phyloP scores from a whole-genome alignment of 2,888 invertebrate species.

The Nomada lathburiana region DNA sequence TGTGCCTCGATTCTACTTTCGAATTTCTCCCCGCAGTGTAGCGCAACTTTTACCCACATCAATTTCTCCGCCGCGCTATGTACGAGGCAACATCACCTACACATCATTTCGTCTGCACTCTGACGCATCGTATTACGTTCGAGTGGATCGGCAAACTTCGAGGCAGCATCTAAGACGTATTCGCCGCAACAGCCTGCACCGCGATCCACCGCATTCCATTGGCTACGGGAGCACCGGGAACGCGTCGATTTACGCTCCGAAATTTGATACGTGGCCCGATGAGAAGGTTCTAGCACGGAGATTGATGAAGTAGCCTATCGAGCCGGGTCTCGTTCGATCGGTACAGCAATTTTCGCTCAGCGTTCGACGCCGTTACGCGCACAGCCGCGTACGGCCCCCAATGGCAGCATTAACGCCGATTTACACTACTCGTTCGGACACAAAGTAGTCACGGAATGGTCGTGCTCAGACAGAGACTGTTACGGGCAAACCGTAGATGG shows the following conservation, averaged over 20 bases:
- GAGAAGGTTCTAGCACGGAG: neutral
- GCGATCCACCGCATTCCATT: slow-evolving; percentile 19
- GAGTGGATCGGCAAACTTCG: slow-evolving; percentile 22
- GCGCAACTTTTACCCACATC: neutral
- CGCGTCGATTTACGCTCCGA: slow-evolving; percentile 21
- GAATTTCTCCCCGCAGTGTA: neutral
- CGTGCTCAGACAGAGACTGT: too few relatives aligned
- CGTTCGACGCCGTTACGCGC: slow-evolving; percentile 22
- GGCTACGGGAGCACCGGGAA: neutral
- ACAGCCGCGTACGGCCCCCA: slow-evolving; percentile 5
- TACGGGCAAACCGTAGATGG: too few relatives aligned
- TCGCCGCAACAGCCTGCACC: slow-evolving; percentile 7
- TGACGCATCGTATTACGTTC: slow-evolving; percentile 4
- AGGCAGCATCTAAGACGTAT: slow-evolving; percentile 7
- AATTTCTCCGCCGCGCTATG: neutral
- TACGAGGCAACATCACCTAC: neutral
- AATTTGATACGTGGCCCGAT: slow-evolving; percentile 10
- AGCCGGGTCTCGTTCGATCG: slow-evolving; percentile 24
- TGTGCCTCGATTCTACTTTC: neutral
- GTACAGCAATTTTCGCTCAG: slow-evolving; percentile 14
- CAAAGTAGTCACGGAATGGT: too few relatives aligned
- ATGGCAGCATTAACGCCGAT: neutral
- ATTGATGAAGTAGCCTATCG: slow-evolving; percentile 29
- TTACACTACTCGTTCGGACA: neutral
- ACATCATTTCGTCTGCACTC: slow-evolving; percentile 6